These are phyloP conservation scores for Oligia latruncula DNA, from an alignment of 2,888 invertebrate genomes.

Conservation along the genomic window DNA sequence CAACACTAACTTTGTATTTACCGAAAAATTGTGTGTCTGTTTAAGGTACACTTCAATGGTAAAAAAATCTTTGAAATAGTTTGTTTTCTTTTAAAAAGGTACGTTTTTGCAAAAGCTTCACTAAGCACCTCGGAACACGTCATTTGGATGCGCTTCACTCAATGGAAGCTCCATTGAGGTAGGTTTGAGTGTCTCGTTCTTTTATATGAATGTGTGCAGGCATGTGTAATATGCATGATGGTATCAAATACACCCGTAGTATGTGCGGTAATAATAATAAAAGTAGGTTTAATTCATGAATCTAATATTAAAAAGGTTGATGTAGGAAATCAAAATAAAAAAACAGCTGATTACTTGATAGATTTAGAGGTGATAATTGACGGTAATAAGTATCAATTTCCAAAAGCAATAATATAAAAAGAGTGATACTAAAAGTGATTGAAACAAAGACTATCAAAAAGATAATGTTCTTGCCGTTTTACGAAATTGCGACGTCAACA, in stretches of 20 bases:
- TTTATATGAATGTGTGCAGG: conserved; percentile 24
- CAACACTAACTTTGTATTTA: conserved; percentile 4
- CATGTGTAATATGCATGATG: conserved; percentile 1
- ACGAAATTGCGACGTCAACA: conserved; percentile 55
- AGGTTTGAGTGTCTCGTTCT: conserved; percentile 54
- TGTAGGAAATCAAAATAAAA: no score
- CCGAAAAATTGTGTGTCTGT: background rate
- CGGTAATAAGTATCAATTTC: background rate
- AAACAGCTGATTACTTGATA: background rate
- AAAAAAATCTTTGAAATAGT: conserved; percentile 20
- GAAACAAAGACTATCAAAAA: conserved; percentile 44
- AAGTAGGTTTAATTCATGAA: conserved; percentile 6
- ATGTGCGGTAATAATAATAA: background rate
- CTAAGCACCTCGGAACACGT: conserved; percentile 39
- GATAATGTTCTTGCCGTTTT: conserved; percentile 36
- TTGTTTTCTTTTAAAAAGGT: conserved; percentile 21
- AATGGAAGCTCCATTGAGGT: conserved; percentile 61
- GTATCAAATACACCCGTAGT: conserved; percentile 5
- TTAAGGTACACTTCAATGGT: background rate
- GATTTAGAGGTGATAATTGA: background rate
- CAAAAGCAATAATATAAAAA: conserved; percentile 29
- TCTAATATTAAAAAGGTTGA: background rate
- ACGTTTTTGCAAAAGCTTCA: conserved; percentile 38
- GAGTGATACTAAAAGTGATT: conserved; percentile 29
- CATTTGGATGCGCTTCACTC: conserved; percentile 51